Evolutionary conservation across 1,140 invertebrate genomes (phyloP), one percentile per base, ranked within the genome.

Genomic region (Pseudomyrmex pallidus): DNA sequence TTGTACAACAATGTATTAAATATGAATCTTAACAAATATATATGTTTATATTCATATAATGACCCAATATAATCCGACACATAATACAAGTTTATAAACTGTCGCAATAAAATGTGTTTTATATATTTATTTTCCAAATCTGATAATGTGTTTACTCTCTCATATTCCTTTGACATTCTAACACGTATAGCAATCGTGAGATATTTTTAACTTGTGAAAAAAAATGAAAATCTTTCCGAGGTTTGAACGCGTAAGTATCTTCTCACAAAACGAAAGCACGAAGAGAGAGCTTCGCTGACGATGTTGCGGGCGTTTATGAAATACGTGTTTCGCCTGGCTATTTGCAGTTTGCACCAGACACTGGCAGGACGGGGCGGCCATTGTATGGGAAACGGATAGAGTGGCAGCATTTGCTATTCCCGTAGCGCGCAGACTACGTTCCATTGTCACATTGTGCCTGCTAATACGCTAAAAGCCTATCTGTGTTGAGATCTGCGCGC

Each of bases 401-500:
- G 91, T 90, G 90, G 90, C 87, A 84, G 87, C 91, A 94, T 92
- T 89, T 94, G 92, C 92, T 93, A 94, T 94, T 93, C 93, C 85
- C 88, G 85, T 90, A 90, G 90, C 92, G 91, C 89, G 50, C 89
- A 67, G 84, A 82, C 87, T 90, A 86, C 87, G 86, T 84, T 94
- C 92, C 92, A 94, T 94, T 93, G 93, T 94, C 91, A 91, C 91
- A 92, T 92, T 92, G 91, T 92, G 91, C 91, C 88, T 92, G 92
- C 92, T 94, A 94, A 94, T 94, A 94, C 92, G 93, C 91, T 94
- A 94, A 94, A 94, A 94, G 93, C 93, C 92, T 94, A 94, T 93
- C 93, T 94, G 89, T 94, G 93, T 94, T 92, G 92, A 93, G 91
- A 92, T 92, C 91, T 91, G 88, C 90, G 88, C 83, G 85, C 84